A percentile compares a stretch with the other conserved stretches of the same genome.
Conservation (phyloP, 1,140 invertebrate genomes). For the Cecropterus lyciades region DNA sequence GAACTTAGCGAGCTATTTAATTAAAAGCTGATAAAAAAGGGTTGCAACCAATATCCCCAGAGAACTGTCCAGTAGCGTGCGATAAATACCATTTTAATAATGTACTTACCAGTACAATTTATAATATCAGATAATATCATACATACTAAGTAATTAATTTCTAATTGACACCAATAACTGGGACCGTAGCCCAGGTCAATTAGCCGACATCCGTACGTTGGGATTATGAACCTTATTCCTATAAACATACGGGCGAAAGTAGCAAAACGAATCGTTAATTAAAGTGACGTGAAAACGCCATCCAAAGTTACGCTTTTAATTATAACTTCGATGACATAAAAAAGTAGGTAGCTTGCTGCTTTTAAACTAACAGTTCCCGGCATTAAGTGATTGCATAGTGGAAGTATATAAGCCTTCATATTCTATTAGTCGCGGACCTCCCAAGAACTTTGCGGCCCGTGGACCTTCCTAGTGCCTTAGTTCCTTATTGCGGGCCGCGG, state of each 20-base stretch:
- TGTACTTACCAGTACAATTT: background rate
- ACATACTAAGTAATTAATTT: slow-evolving; percentile 40
- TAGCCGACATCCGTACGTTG: background rate
- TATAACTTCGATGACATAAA: slow-evolving; percentile 13
- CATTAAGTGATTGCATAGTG: too few species aligned
- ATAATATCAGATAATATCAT: background rate
- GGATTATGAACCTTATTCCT: slow-evolving; percentile 3
- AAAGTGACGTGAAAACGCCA: slow-evolving; percentile 2
- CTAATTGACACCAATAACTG: slow-evolving; percentile 43
- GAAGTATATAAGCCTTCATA: too few species aligned
- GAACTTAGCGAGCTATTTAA: too few species aligned
- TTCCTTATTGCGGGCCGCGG: too few species aligned
- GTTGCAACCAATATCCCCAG: too few species aligned
- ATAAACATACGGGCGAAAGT: background rate
- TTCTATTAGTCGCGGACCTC: too few species aligned
- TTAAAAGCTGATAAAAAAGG: too few species aligned
- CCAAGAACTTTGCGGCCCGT: too few species aligned
- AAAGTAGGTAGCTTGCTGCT: too few species aligned
- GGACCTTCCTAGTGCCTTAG: too few species aligned
- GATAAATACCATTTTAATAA: background rate
- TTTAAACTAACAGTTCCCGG: too few species aligned
- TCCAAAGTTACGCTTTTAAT: slow-evolving; percentile 22
- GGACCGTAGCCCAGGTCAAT: slow-evolving; percentile 29
- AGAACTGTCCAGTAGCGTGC: background rate
- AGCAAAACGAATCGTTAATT: background rate